Percentiles rank a stretch among this genome's conserved stretches.
phyloP scores from a whole-genome alignment of 2,113 vertebrate genomes.

The Australoheros scitulus region DNA sequence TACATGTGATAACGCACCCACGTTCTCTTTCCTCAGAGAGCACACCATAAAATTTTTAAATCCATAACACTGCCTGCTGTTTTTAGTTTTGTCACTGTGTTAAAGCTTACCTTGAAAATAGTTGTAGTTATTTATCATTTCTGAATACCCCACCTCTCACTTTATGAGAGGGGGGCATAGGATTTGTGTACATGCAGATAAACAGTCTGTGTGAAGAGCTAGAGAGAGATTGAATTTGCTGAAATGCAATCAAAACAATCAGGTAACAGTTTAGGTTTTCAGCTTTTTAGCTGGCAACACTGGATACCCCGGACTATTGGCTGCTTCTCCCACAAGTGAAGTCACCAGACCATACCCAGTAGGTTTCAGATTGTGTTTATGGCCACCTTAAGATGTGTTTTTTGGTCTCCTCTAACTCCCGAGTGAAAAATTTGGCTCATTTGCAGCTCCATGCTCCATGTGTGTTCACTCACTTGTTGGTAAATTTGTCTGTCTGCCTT shows the following conservation, averaged over 20 bases:
- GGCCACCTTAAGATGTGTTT: not conserved
- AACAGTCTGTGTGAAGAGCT: not conserved
- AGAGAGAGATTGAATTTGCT: not conserved
- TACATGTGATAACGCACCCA: not conserved
- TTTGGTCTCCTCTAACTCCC: not conserved
- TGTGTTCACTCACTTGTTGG: not conserved
- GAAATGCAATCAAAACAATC: not conserved
- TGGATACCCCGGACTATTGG: not conserved
- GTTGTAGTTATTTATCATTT: not conserved
- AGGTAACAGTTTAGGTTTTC: not conserved
- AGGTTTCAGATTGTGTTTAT: not conserved
- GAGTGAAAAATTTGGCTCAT: not conserved
- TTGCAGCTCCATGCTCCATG: not conserved
- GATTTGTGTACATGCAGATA: not conserved
- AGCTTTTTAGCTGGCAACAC: not conserved
- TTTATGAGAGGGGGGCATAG: not conserved
- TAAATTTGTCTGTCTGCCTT: not conserved
- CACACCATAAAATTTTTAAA: not conserved
- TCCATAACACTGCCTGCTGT: not conserved
- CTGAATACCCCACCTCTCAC: not conserved
- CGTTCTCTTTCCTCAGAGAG: not conserved
- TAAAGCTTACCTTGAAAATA: not conserved
- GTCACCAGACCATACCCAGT: not conserved
- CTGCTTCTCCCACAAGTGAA: not conserved
- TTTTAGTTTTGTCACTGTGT: not conserved